phyloP scores from a whole-genome alignment of 2,888 invertebrate species.

The Drosophila flavopinicola region DNA sequence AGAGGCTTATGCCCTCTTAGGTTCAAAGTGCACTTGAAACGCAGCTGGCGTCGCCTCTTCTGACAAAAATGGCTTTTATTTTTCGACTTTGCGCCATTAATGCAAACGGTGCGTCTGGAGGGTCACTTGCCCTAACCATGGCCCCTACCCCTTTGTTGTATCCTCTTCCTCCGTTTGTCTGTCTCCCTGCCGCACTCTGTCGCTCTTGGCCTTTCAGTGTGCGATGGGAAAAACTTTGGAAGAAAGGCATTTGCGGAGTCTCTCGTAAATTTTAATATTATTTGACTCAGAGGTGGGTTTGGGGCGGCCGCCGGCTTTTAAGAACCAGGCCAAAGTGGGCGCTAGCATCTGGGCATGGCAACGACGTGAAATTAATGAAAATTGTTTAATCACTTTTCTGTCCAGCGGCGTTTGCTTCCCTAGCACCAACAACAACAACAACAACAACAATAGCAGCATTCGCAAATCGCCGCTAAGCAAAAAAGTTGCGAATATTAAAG shows the following conservation, averaged over 20 bases:
- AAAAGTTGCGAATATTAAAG: constrained; percentile 16
- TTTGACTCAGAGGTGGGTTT: constrained; percentile 49
- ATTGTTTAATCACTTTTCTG: constrained; percentile 68
- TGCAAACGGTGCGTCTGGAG: constrained; percentile 71
- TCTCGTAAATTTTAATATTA: constrained; percentile 72
- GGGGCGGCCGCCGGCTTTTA: constrained; percentile 41
- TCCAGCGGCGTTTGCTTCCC: constrained; percentile 25
- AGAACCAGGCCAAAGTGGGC: constrained; percentile 9
- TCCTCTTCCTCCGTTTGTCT: not conserved
- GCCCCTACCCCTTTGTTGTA: not conserved
- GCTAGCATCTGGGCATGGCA: constrained; percentile 4
- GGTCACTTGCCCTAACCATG: constrained; percentile 36
- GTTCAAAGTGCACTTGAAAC: constrained; percentile 56
- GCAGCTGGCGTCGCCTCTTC: constrained; percentile 38
- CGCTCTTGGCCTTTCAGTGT: constrained; percentile 13
- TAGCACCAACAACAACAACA: constrained; percentile 3
- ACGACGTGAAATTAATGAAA: constrained; percentile 61
- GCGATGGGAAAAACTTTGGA: constrained; percentile 38
- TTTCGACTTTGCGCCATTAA: constrained; percentile 63
- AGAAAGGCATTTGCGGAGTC: constrained; percentile 53
- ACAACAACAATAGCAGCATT: constrained; percentile 10
- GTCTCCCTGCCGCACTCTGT: not conserved
- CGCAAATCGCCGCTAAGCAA: constrained; percentile 9
- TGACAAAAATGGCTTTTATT: constrained; percentile 50
- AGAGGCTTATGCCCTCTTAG: constrained; percentile 44